Evolutionary conservation across 2,113 vertebrate species (phyloP), one percentile per base, ranked within the genome.

Genomic region (Thalassarche chlororhynchos): DNA sequence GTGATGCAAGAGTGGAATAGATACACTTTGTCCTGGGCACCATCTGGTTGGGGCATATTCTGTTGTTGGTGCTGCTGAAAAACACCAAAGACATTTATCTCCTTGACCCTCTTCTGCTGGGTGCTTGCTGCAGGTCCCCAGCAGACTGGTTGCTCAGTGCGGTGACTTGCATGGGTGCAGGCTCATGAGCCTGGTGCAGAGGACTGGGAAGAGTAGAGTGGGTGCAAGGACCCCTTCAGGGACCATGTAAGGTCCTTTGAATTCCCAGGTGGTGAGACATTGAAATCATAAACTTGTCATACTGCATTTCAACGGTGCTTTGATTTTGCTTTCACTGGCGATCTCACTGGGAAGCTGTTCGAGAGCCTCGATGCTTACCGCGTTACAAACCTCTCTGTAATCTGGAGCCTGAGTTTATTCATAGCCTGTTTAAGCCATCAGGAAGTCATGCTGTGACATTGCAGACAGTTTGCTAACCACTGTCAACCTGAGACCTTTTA

Each of bases 161-260:
- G 5, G 23, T 34, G 34, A 15, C 26, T 26, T 4, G 5, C 25
- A 2, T 4, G 2, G 8, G 32, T 49, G 10, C 14, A 31, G 75
- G 17, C 9, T 47, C 55, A 3, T 16, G 14, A 60, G 26, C 14
- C 20, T 0, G 1, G 51, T 57, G 42, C 40, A 61, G 40, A 83
- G 12, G 24, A 62, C 31, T 21, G 15, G n/a, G 52, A 61, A 61
- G 70, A 25, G 32, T 46, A 12, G 24, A n/a, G 24, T 29, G 44
- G 38, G 54, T 54, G 23, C 38, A 34, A 69, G 38, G 36, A 52
- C 36, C 4, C 1, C 21, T 55, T 24, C 4, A 6, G 18, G 60
- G 12, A 18, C 16, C 7, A 3, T 19, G 5, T 19, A 34, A 49
- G 0, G 0, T 62, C 54, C 32, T 29, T 11, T 12, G 40, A 24